Evolutionary conservation across 2,113 vertebrate species (phyloP), one percentile per base, ranked within the genome.

Genomic region (Osmerus mordax): DNA sequence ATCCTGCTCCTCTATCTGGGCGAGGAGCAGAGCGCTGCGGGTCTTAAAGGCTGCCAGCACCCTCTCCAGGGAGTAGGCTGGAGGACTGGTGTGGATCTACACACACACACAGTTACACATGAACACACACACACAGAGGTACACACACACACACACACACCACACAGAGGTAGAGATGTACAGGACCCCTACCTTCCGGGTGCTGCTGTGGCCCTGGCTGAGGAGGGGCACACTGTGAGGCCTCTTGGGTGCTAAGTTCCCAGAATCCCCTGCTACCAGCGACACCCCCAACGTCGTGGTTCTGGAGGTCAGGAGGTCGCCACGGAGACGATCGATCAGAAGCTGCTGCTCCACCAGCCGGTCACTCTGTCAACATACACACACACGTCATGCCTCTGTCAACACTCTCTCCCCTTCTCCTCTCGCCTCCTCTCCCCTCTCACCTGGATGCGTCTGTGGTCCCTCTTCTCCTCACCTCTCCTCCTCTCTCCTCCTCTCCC

Each of bases 311-410:
- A 85, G 67, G 70, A 93, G 70, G 80, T 93, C 86, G 67, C 88
- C 68, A 72, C 87, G 92, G 75, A 96, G 91, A 29, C 88, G 90
- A 75, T 91, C 87, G 76, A 96, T 92, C 74, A 94, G 72, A 74
- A 95, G 88, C 80, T 95, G 93, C 76, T 95, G 94, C 76, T 95
- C 92, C 86, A 95, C 92, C 84, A 97, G 89, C 83, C 94, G 94
- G 80, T 96, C 95, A 70, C 87, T 93, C 96, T 98, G 81, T 81
- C 72, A 58, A 29, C 59, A 86, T 19, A 59, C 28, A 75, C 68
- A 11, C 29, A 32, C 11, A 13, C 28, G 60, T 7, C 23, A 52
- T 25, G 9, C 18, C 15, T 11, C 3, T 32, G 29, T 12, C n/a
- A 16, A 25, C 16, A 54, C 13, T 54, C 53, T 58, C 21, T 58